phyloP scores from a whole-genome alignment of 1,140 invertebrate genomes.

The Drosophila melanica region DNA sequence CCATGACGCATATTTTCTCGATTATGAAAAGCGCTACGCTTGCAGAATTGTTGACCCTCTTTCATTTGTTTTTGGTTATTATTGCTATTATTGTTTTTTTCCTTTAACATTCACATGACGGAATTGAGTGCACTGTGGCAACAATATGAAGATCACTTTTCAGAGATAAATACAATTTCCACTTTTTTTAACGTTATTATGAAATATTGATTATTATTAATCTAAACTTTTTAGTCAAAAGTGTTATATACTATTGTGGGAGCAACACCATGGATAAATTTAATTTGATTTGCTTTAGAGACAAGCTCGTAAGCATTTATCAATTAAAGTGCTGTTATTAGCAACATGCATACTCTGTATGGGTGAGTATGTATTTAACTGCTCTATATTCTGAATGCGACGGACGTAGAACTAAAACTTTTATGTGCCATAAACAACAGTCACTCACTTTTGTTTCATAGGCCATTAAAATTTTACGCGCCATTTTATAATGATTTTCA shows the following conservation, averaged over 20 bases:
- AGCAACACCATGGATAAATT: no score
- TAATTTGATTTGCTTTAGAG: background rate
- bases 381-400: constrained; percentile 52
- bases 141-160: constrained; percentile 38
- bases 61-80: constrained; percentile 11
- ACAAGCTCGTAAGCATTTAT: constrained; percentile 31
- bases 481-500: constrained; percentile 78
- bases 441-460: constrained; percentile 38
- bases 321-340: constrained; percentile 61
- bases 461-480: constrained; percentile 74
- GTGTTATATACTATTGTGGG: no score
- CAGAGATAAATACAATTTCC: no score
- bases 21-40: constrained; percentile 74
- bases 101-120: constrained; percentile 58
- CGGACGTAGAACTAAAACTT: constrained; percentile 59
- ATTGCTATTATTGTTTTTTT: background rate
- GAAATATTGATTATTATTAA: no score
- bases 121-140: constrained; percentile 61
- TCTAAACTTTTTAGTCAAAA: no score
- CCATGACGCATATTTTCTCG: constrained; percentile 51
- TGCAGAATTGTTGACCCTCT: constrained; percentile 59
- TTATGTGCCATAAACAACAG: constrained; percentile 70
- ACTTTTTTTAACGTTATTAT: no score
- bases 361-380: constrained; percentile 44
- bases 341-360: constrained; percentile 27